Percentiles rank a stretch among this genome's conserved stretches.
Evolutionary conservation across 2,888 invertebrate genomes (phyloP).

Genomic region (Orchesella flavescens): DNA sequence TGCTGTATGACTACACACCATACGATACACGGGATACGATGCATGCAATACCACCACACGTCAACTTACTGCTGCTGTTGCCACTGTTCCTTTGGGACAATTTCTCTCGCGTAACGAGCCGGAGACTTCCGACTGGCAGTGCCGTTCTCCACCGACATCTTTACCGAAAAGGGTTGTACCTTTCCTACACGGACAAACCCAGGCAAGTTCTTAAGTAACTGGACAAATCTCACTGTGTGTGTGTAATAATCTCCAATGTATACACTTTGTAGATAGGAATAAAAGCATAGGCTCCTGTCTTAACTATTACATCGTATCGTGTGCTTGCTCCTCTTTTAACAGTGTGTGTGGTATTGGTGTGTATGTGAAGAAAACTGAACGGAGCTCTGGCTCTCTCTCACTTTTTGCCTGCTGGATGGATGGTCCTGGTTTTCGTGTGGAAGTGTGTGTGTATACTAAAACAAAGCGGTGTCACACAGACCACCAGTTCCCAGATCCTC

Average conservation of each 20-base stretch:
- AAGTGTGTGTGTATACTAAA: constrained; percentile 56
- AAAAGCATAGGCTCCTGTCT: constrained; percentile 2
- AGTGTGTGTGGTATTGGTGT: not conserved
- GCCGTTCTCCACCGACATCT: constrained; percentile 34
- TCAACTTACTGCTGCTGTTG: constrained; percentile 2
- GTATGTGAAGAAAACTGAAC: constrained; percentile 22
- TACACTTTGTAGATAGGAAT: not conserved
- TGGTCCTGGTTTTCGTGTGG: constrained; percentile 32
- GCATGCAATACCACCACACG: not conserved
- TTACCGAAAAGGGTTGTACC: constrained; percentile 29
- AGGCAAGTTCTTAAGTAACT: constrained; percentile 30
- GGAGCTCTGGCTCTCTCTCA: constrained; percentile 42
- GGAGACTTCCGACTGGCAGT: constrained; percentile 31
- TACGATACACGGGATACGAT: not conserved
- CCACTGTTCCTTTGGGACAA: constrained; percentile 39
- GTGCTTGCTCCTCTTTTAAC: not conserved
- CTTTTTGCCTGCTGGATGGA: constrained; percentile 31
- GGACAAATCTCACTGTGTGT: constrained; percentile 9
- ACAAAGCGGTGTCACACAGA: constrained; percentile 62
- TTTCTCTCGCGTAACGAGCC: constrained; percentile 43
- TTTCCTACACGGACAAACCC: constrained; percentile 49
- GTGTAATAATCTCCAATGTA: not conserved
- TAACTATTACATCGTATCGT: not conserved
- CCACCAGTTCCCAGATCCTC: constrained; percentile 63
- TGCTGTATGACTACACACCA: not conserved